Evolutionary conservation across 2,888 invertebrate species (phyloP), one percentile per base, ranked within the genome.

Genomic region (Latheticus oryzae): DNA sequence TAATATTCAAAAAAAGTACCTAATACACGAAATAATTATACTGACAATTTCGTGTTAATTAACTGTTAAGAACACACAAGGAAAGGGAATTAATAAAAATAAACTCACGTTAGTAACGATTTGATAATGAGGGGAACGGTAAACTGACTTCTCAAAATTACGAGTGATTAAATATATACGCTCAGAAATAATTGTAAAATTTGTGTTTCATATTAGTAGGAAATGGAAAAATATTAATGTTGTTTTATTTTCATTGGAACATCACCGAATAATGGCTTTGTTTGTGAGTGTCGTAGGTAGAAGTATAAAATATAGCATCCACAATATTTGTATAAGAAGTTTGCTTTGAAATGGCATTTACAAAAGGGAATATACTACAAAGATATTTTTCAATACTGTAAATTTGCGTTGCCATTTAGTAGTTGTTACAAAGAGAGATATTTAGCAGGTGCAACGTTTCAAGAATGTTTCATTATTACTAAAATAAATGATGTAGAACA

Each of bases 401-500:
- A 24, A 40, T 40, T 15, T 40, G 11, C n/a, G 24, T 24, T 23
- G 23, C 19, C 19, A 19, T 15, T 37, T 15, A 35, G 4, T 35
- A 9, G 12, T 37, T 17, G 24, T 23, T 21, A 40, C 38, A 38
- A 38, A 38, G 38, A 17, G 23, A 40, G 16, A 26, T 40, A 40
- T 26, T 26, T 42, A 28, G 42, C 42, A 42, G 42, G 42, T 42
- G 42, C 11, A 17, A n/a, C 26, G 15, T 42, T 38, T 38, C 38
- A 23, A 23, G 38, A 38, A 38, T 38, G 38, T 38, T 42, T 28
- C 23, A 13, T 28, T 42, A 42, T 42, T 15, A 24, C 42, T 17
- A 42, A 38, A 42, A 28, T 28, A 40, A 26, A 26, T 26, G 42
- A 42, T 5, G 24, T 3, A 4, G 26, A 42, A 42, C 42, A 42